phyloP scores from a whole-genome alignment of 2,888 invertebrate species.

The Flabesymbios commensalis region DNA sequence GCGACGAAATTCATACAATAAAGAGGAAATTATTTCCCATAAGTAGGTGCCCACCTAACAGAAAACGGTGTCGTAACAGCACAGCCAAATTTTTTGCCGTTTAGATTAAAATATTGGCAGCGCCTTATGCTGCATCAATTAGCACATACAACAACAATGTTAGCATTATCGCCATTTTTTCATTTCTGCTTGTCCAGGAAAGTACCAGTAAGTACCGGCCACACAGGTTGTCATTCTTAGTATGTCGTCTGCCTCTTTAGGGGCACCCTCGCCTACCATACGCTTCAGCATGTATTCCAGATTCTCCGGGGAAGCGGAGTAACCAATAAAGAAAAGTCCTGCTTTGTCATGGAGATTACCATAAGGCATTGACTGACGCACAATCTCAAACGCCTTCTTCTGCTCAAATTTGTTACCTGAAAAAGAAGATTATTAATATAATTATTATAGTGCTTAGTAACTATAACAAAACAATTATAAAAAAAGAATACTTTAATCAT shows the following conservation, averaged over 20 bases:
- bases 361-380: conserved; percentile 61
- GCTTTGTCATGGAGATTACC: conserved; percentile 51
- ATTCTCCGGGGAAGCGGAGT: conserved; percentile 53
- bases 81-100: too few relatives aligned
- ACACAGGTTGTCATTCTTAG: conserved; percentile 55
- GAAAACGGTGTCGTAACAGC: too few relatives aligned
- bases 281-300: conserved; percentile 60
- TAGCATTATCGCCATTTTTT: too few relatives aligned
- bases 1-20: too few relatives aligned
- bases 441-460: too few relatives aligned
- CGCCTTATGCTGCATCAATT: too few relatives aligned
- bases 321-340: conserved; percentile 61
- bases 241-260: conserved; percentile 54
- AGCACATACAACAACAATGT: too few relatives aligned
- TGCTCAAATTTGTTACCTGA: conserved; percentile 50
- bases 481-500: too few relatives aligned
- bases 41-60: too few relatives aligned
- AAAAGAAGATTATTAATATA: conserved; percentile 10
- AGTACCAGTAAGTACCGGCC: conserved; percentile 60
- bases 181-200: conserved; percentile 54
- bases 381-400: conserved; percentile 56
- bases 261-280: conserved; percentile 58
- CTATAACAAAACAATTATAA: too few relatives aligned
- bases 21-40: too few relatives aligned
- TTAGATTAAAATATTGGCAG: too few relatives aligned